Evolutionary conservation across 2,797 vertebrate genomes (phyloP).

Genomic region (Odontamblyopus rebecca): DNA sequence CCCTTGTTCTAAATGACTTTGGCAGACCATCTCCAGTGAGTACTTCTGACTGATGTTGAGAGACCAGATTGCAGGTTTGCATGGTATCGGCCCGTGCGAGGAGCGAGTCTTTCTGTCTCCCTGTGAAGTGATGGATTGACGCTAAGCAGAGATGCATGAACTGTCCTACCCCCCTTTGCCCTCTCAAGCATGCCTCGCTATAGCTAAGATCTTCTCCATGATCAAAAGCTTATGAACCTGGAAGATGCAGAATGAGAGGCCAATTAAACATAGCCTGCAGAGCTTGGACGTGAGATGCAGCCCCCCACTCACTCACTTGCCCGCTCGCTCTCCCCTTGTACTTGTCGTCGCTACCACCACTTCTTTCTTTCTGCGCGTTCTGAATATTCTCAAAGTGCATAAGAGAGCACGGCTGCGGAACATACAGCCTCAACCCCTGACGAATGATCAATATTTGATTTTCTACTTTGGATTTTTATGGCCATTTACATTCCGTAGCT

Average conservation of each 20-base stretch:
- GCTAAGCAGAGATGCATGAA: slow-evolving; percentile 61
- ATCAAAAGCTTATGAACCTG: slow-evolving; percentile 78
- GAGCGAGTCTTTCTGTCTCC: slow-evolving; percentile 40
- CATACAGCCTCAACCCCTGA: slow-evolving; percentile 41
- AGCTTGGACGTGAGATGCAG: slow-evolving; percentile 58
- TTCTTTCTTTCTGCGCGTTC: slow-evolving; percentile 63
- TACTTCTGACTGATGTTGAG: slow-evolving; percentile 28
- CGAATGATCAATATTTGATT: slow-evolving; percentile 74
- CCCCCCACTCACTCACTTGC: neutral
- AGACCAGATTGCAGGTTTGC: slow-evolving; percentile 42
- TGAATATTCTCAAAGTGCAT: slow-evolving; percentile 74
- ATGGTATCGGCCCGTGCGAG: slow-evolving; percentile 38
- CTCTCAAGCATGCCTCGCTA: slow-evolving; percentile 64
- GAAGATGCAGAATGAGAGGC: slow-evolving; percentile 75
- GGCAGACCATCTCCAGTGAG: slow-evolving; percentile 47
- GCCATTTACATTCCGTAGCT: slow-evolving; percentile 49
- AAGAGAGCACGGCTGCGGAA: slow-evolving; percentile 56
- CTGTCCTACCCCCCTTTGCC: slow-evolving; percentile 60
- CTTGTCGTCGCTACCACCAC: slow-evolving; percentile 37
- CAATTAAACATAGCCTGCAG: slow-evolving; percentile 81
- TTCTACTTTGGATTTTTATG: slow-evolving; percentile 32
- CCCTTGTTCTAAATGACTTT: slow-evolving; percentile 35
- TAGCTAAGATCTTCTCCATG: slow-evolving; percentile 69
- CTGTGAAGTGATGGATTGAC: slow-evolving; percentile 63
- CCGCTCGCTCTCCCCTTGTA: neutral